Percentiles rank a stretch among this genome's conserved stretches.
Conservation (phyloP, 92 coral and sea anemone species). For the Anthopleura xanthogrammica region DNA sequence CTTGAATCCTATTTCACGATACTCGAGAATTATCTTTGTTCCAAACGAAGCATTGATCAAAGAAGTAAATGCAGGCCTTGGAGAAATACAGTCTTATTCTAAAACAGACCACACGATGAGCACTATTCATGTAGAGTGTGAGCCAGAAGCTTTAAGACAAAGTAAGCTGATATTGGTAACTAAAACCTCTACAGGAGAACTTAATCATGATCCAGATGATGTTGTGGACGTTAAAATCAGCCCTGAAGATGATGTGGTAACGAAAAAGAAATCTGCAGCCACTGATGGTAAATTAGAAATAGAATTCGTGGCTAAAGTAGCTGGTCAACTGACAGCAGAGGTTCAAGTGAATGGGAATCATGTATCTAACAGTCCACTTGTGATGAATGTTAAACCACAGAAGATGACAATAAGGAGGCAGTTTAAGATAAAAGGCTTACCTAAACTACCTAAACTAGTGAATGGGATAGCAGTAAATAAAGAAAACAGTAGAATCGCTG, state of each 20-base stretch:
- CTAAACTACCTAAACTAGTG: background rate
- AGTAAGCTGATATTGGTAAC: background rate
- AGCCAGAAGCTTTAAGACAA: background rate
- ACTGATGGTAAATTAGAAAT: background rate
- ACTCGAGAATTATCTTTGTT: background rate
- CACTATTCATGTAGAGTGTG: no score
- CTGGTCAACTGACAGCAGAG: slow-evolving; percentile 17
- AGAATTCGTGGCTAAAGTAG: slow-evolving; percentile 8
- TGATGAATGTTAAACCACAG: background rate
- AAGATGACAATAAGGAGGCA: background rate
- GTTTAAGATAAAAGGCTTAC: background rate
- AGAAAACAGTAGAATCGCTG: background rate
- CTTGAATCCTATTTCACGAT: background rate
- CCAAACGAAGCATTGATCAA: background rate
- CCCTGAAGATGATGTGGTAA: background rate
- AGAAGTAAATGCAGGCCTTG: background rate
- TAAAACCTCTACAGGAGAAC: background rate
- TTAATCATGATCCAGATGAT: background rate
- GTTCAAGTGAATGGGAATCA: slow-evolving; percentile 16
- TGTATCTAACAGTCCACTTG: slow-evolving; percentile 17
- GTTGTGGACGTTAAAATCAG: background rate
- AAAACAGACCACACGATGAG: no score
- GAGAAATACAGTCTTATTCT: background rate
- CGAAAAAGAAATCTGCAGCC: background rate
- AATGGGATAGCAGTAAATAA: background rate